A percentile compares a stretch with the other conserved stretches of the same genome.
Conservation (phyloP, 2,113 vertebrate species). For the Calonectris borealis region DNA sequence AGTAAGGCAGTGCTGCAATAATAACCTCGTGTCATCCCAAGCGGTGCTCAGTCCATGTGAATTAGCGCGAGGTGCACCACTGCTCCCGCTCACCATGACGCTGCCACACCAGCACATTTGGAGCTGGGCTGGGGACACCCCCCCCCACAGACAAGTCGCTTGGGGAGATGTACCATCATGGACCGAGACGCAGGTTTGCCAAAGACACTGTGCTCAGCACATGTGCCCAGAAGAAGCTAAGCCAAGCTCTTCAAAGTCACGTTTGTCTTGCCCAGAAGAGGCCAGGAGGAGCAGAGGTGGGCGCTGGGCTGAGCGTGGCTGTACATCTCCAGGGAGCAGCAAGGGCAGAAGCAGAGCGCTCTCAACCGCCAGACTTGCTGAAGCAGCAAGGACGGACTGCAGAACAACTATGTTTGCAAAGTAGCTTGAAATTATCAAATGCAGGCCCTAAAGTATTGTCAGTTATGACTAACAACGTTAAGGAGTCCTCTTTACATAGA, state of each 20-base stretch:
- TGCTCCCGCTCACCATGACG: background rate
- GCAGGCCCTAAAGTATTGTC: background rate
- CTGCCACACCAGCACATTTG: background rate
- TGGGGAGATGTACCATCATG: accelerated
- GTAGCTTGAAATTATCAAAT: background rate
- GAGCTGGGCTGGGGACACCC: background rate
- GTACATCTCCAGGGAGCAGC: background rate
- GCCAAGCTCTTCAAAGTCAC: background rate
- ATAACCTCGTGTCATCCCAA: background rate
- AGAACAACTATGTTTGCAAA: background rate
- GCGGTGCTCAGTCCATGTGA: accelerated
- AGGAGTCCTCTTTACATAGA: background rate
- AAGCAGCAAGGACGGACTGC: background rate
- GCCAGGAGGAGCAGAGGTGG: background rate
- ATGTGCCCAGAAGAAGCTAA: background rate
- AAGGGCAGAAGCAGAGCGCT: background rate
- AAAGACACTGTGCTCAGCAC: no score
- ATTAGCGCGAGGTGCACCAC: background rate
- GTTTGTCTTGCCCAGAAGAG: background rate
- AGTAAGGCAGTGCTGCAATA: background rate
- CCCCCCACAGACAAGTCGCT: accelerated
- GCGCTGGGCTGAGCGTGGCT: accelerated
- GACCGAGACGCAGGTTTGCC: background rate
- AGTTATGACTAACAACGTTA: background rate
- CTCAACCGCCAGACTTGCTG: accelerated